Evolutionary conservation across 2,113 vertebrate species (phyloP).

Genomic region (Apteryx mantelli): DNA sequence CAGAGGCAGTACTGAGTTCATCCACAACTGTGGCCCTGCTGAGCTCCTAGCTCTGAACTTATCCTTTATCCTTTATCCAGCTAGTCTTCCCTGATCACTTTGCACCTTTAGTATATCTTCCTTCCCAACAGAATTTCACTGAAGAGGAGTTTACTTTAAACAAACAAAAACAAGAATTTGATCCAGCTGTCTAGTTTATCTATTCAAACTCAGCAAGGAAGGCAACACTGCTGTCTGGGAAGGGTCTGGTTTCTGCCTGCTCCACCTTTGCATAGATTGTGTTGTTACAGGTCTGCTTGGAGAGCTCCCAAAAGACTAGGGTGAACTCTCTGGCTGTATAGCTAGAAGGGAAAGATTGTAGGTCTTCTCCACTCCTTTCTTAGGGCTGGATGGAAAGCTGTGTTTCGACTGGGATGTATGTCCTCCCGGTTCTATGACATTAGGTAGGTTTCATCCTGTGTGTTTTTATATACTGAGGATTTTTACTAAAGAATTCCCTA

Average conservation of each 20-base stretch:
- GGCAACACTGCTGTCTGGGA: not conserved
- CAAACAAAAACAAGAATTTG: not conserved
- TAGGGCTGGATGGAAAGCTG: not conserved
- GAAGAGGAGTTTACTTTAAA: not conserved
- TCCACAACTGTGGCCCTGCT: not conserved
- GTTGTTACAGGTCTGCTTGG: not conserved
- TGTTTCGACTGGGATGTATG: not conserved
- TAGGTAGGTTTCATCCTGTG: not conserved
- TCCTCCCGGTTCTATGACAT: not conserved
- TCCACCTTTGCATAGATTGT: rapidly evolving
- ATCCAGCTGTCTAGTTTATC: not conserved
- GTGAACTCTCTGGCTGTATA: not conserved
- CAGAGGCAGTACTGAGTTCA: not conserved
- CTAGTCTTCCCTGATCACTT: not conserved
- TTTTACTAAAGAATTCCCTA: not conserved
- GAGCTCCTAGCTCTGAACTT: not conserved
- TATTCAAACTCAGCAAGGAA: not conserved
- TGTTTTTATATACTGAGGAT: not conserved
- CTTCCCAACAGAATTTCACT: not conserved
- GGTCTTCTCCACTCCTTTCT: not conserved
- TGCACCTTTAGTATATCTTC: not conserved
- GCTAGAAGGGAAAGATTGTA: not conserved
- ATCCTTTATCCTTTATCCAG: not conserved
- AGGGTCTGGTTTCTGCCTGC: not conserved
- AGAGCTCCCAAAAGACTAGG: not conserved